Evolutionary conservation across 2,797 vertebrate species (phyloP), one percentile per base, ranked within the genome.

Genomic region (Melanotaenia nigrans): DNA sequence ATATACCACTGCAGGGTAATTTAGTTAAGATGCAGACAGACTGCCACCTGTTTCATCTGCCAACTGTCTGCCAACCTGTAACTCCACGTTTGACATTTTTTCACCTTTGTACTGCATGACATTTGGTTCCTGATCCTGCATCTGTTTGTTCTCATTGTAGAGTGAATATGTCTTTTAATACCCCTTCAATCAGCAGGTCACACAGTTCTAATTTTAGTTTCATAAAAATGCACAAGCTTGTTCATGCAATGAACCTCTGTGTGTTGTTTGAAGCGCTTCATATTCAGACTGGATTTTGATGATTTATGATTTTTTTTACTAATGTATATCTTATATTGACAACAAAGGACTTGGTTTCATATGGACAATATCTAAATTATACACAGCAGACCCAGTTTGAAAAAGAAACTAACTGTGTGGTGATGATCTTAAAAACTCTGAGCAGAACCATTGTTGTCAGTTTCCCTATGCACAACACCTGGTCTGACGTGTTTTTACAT

Each of bases 401-500:
- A 51, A 51, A 51, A 51, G 47, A 51, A 51, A 22, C 47, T 12
- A 51, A 8, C 4, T 51, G n/a, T 51, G 20, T 49, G 20, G 22
- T 22, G 10, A 51, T 11, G n/a, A 49, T 47, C 20, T 47, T 47
- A 20, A 49, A 49, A 49, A 49, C 47, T n/a, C 22, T 49, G 47
- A 12, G 47, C 47, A 22, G 47, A 51, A 51, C 11, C n/a, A 22
- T n/a, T 49, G 18, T 47, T 49, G 45, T 10, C 45, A 49, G 45
- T 10, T 49, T 49, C 20, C 7, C 18, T 47, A 9, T n/a, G 20
- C 2, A 0, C 20, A 3, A 47, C 18, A 51, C n/a, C 47, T 22
- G 47, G n/a, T 55, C 20, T 58, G 1, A 77, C 53, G 16, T 49
- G 25, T 81, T 64, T 81, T 58, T 54, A 28, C 66, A 24, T 74